Evolutionary conservation across 2,797 vertebrate genomes (phyloP).

Genomic region (Pipistrellus nathusii): DNA sequence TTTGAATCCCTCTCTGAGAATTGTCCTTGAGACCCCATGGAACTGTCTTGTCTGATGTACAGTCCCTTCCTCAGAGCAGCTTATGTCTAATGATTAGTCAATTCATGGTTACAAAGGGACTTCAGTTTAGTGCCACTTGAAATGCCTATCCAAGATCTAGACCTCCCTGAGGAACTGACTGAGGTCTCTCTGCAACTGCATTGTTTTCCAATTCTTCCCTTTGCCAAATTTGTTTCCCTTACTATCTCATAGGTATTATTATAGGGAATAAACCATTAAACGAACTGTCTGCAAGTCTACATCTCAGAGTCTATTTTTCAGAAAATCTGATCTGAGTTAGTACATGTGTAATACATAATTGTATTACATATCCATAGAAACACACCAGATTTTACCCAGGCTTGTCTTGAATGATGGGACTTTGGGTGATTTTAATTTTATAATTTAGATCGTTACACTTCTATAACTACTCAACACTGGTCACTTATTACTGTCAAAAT

Average conservation of each 20-base stretch:
- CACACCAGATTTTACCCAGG: background rate
- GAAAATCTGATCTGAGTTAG: conserved; percentile 2
- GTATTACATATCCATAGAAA: background rate
- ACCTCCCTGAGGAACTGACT: background rate
- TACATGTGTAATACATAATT: background rate
- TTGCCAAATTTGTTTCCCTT: background rate
- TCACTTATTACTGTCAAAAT: background rate
- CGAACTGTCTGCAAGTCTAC: background rate
- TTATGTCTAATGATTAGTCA: background rate
- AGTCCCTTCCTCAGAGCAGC: background rate
- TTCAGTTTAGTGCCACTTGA: background rate
- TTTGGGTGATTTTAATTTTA: conserved; percentile 32
- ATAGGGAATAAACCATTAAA: background rate
- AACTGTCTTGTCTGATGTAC: background rate
- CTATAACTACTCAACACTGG: background rate
- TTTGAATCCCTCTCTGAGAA: conserved; percentile 1
- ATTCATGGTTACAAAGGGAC: background rate
- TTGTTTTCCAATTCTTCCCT: background rate
- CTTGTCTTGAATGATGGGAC: background rate
- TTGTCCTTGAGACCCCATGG: background rate
- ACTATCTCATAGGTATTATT: background rate
- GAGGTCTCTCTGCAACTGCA: background rate
- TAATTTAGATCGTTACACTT: background rate
- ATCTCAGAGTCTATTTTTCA: background rate
- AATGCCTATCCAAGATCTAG: background rate